Evolutionary conservation across 2,113 vertebrate genomes (phyloP).

Genomic region (Grantiella picta): DNA sequence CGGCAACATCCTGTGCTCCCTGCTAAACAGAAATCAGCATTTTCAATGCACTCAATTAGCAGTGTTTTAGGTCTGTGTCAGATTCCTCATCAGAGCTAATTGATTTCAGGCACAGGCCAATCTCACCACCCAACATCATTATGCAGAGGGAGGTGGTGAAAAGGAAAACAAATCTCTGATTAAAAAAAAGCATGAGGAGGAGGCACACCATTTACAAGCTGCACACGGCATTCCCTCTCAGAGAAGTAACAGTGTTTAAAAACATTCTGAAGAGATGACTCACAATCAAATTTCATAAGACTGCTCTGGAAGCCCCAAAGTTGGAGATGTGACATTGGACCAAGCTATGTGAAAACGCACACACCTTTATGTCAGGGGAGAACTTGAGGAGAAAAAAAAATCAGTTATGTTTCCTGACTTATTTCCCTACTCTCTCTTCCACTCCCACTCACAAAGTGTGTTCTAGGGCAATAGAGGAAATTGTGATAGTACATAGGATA

Average conservation of each 20-base stretch:
- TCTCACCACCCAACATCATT: slow-evolving; percentile 22
- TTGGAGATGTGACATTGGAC: neutral
- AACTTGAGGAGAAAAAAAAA: neutral
- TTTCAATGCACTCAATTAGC: slow-evolving; percentile 23
- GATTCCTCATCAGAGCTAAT: slow-evolving; percentile 1
- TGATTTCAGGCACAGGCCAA: slow-evolving; percentile 43
- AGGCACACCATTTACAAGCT: neutral
- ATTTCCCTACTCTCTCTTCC: neutral
- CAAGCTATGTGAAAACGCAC: neutral
- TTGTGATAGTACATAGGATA: neutral
- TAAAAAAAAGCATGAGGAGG: neutral
- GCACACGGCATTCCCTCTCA: neutral
- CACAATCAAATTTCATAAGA: neutral
- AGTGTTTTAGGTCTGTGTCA: slow-evolving; percentile 10
- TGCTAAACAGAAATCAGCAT: slow-evolving; percentile 4
- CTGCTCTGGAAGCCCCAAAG: neutral
- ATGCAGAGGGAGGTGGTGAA: slow-evolving; percentile 7
- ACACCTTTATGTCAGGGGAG: neutral
- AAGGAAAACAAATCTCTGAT: slow-evolving; percentile 47
- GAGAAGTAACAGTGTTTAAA: neutral
- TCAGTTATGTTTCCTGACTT: neutral
- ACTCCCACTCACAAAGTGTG: neutral
- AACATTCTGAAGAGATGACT: neutral
- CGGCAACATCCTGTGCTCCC: neutral
- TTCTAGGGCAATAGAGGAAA: neutral